These are phyloP conservation scores for Rissa tridactyla DNA, from an alignment of 2,113 vertebrate species.

Conservation along the genomic window DNA sequence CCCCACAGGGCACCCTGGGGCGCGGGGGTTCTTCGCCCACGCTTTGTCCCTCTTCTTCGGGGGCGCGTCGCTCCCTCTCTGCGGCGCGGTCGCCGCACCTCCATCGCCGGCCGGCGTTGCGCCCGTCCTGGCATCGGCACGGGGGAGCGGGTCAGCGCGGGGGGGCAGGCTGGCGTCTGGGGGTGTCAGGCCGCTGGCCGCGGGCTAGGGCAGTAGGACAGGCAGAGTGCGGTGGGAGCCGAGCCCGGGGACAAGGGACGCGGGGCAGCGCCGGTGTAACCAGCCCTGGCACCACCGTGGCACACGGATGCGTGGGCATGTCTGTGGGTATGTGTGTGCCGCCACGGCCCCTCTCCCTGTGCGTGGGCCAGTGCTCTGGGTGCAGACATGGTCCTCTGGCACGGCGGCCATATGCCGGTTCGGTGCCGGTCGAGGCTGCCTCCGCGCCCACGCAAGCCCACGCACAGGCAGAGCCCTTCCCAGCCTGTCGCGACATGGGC, in stretches of 20 bases:
- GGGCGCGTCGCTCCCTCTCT: not conserved
- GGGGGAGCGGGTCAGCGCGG: not conserved
- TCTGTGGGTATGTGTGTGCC: fast-evolving
- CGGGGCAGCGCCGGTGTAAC: not conserved
- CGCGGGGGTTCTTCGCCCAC: not conserved
- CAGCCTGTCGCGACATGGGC: not conserved
- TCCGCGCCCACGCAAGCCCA: not conserved
- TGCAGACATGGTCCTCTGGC: not conserved
- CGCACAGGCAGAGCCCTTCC: not conserved
- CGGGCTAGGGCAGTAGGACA: conserved; percentile 38
- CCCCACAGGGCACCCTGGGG: not conserved
- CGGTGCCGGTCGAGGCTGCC: not conserved
- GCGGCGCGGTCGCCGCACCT: not conserved
- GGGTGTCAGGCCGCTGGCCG: conserved; percentile 2
- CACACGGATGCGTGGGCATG: fast-evolving
- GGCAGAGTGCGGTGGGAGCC: not conserved
- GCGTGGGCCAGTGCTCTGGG: not conserved
- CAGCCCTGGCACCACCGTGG: not conserved
- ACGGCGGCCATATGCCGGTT: not conserved
- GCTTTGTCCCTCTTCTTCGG: conserved; percentile 22
- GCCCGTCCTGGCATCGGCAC: conserved; percentile 11
- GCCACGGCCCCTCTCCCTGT: not conserved
- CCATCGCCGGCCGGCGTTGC: not conserved
- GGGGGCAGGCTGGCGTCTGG: not conserved
- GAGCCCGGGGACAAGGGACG: not conserved